Conservation (phyloP, 2,113 vertebrate species). For the Takifugu flavidus region DNA sequence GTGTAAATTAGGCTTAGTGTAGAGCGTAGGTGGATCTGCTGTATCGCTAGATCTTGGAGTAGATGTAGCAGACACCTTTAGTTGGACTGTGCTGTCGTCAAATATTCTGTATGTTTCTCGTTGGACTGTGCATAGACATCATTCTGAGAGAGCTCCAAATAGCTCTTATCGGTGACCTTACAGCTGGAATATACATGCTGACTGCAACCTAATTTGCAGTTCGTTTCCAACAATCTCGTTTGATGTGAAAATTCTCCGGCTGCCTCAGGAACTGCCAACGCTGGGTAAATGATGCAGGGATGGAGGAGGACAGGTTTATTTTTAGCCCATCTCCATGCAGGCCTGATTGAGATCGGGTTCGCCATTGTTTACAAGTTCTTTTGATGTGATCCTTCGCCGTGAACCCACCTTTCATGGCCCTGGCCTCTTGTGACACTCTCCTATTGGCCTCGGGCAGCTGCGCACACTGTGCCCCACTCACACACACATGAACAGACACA, state of each 20-base stretch:
- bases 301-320: slow-evolving; percentile 63
- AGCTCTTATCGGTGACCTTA: slow-evolving; percentile 68
- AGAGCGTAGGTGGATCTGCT: slow-evolving; percentile 15
- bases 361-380: slow-evolving; percentile 75
- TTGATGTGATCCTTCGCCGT: slow-evolving; percentile 78
- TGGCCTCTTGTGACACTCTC: slow-evolving; percentile 55
- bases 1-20: slow-evolving; percentile 38
- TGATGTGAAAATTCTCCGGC: slow-evolving; percentile 50
- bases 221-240: slow-evolving; percentile 69
- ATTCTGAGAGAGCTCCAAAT: slow-evolving; percentile 44
- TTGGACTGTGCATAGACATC: slow-evolving; percentile 25
- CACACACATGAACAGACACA: slow-evolving; percentile 36
- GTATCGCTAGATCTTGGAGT: slow-evolving; percentile 7
- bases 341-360: slow-evolving; percentile 63
- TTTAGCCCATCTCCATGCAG: slow-evolving; percentile 66
- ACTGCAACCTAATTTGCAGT: slow-evolving; percentile 75
- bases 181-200: slow-evolving; percentile 32
- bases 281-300: slow-evolving; percentile 45
- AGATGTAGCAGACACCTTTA: slow-evolving; percentile 3
- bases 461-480: slow-evolving; percentile 50
- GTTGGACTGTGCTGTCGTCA: slow-evolving; percentile 1
- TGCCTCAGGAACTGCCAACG: slow-evolving; percentile 19
- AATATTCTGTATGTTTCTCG: not conserved
- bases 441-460: slow-evolving; percentile 63
- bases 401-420: slow-evolving; percentile 66